Evolutionary conservation across 2,113 vertebrate genomes (phyloP).

Genomic region (Grus americana): DNA sequence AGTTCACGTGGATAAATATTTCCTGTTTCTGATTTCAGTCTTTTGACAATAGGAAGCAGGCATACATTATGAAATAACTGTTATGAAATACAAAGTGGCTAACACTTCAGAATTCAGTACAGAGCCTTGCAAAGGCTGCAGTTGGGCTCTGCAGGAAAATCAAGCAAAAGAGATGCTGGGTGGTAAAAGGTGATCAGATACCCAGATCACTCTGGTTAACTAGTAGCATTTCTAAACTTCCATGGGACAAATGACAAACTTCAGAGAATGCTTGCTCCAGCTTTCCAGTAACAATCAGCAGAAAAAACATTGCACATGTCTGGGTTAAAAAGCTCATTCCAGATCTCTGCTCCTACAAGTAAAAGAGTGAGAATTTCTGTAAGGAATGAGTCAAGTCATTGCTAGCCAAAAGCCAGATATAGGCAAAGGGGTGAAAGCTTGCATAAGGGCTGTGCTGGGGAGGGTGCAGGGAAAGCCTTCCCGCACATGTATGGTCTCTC

Average conservation of each 20-base stretch:
- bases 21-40: not conserved
- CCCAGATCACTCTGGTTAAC: not conserved
- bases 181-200: not conserved
- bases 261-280: not conserved
- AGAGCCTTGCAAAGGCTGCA: not conserved
- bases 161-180: not conserved
- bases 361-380: not conserved
- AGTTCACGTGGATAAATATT: not conserved
- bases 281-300: not conserved
- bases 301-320: not conserved
- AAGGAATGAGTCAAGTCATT: not conserved
- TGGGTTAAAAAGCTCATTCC: not conserved
- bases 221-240: not conserved
- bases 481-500: accelerated
- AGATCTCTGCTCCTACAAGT: not conserved
- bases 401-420: not conserved
- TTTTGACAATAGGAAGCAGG: not conserved
- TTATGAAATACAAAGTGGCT: not conserved
- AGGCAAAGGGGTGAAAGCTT: not conserved
- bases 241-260: not conserved
- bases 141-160: not conserved
- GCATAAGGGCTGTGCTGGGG: not conserved
- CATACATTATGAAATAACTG: not conserved
- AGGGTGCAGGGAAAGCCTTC: not conserved
- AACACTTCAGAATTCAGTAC: not conserved